Evolutionary conservation across 2,113 vertebrate species (phyloP).

Genomic region (Verasper variegatus): DNA sequence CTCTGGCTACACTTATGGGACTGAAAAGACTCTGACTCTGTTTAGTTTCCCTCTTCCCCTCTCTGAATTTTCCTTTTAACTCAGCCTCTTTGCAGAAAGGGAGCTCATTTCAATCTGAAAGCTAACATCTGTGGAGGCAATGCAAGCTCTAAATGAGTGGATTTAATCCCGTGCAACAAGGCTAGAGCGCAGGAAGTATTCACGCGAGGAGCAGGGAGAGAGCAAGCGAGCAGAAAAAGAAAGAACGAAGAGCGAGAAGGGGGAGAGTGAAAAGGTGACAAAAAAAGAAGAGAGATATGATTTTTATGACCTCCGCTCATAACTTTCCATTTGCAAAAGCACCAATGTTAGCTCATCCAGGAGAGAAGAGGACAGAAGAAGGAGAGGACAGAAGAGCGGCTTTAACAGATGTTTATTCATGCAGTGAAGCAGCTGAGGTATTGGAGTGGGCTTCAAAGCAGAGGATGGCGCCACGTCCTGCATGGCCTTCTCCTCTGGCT

Average conservation of each 20-base stretch:
- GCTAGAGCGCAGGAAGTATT: conserved; percentile 67
- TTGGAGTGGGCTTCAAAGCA: conserved; percentile 75
- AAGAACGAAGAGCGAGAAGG: conserved; percentile 18
- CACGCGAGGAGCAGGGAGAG: conserved; percentile 49
- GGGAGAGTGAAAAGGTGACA: conserved; percentile 30
- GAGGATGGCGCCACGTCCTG: conserved; percentile 62
- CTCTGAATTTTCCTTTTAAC: conserved; percentile 75
- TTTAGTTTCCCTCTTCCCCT: conserved; percentile 63
- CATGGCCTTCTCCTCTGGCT: conserved; percentile 79
- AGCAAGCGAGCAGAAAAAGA: conserved; percentile 35
- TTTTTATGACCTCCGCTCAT: conserved; percentile 50
- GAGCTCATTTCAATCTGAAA: conserved; percentile 87
- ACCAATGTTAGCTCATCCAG: conserved; percentile 48
- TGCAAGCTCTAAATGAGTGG: conserved; percentile 79
- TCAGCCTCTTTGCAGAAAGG: conserved; percentile 75
- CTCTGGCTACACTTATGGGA: conserved; percentile 37
- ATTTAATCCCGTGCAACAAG: conserved; percentile 81
- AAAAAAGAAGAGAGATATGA: conserved; percentile 37
- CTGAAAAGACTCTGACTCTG: conserved; percentile 65
- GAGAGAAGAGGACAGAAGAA: conserved; percentile 46
- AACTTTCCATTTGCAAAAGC: conserved; percentile 49
- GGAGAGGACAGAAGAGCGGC: conserved; percentile 47
- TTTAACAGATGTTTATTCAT: conserved; percentile 73
- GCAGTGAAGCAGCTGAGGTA: conserved; percentile 67
- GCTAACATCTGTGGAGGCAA: conserved; percentile 83